Evolutionary conservation across 2,113 vertebrate genomes (phyloP), one percentile per base, ranked within the genome.

Genomic region (Antechinus stuartii): DNA sequence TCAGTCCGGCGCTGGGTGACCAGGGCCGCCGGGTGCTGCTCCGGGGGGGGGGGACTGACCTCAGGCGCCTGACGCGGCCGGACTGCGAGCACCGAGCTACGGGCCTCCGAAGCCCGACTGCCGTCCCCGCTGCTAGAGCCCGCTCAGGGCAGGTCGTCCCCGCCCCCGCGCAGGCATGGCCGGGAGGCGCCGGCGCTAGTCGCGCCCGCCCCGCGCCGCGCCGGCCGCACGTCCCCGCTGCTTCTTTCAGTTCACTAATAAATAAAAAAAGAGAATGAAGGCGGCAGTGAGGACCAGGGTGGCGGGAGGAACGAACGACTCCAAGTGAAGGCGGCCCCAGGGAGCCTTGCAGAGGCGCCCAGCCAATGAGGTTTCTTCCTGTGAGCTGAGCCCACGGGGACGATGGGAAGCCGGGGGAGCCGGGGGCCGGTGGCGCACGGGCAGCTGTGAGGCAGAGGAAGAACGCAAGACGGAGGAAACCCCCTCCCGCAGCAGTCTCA

Each of bases 1-100:
- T 96, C 95, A 92, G 96, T 95, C 96, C 96, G 95, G 96, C 96
- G 95, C 96, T 96, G 53, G 96, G 97, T 97, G 97, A 96, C 96
- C 95, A 91, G 94, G 94, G 93, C 93, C 96, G 93, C 93, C 97
- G 94, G 0, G 92, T 89, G 97, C 56, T 97, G 97, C 96, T 95
- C 96, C 96, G 54, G 97, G 95, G 97, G 95, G 97, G 95, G 96
- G 95, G 95, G 95, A 92, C 96, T 92, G 95, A 96, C 95, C 96
- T 84, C 90, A 22, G 93, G 90, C n/a, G 68, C 68, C 68, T 84
- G n/a, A 84, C 61, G 68, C 68, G n/a, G 35, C 68, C 30, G 35
- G 61, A 76, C 61, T n/a, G 35, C 35, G 61, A 76, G 68, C 35
- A 42, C n/a, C 68, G 61, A 35, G 30, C 61, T 11, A 4, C 61